A percentile compares a stretch with the other conserved stretches of the same genome.
Evolutionary conservation across 2,797 vertebrate species (phyloP).

Genomic region (Mus minutoides): DNA sequence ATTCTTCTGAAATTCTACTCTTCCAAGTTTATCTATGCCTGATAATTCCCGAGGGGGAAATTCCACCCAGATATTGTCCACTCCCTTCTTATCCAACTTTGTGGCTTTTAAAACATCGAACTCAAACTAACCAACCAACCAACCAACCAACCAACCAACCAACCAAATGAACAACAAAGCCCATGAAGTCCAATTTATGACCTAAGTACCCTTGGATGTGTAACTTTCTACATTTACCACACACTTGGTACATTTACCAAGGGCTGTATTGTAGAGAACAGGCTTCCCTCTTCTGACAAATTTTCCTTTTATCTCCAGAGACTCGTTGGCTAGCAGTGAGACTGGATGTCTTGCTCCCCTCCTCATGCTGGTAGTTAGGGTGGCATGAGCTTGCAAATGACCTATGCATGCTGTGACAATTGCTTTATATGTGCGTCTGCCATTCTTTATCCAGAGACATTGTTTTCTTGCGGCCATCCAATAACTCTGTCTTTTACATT

Average conservation of each 20-base stretch:
- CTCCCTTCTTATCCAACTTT: neutral
- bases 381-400: neutral
- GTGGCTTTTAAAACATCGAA: neutral
- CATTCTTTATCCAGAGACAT: neutral
- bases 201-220: neutral
- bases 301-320: neutral
- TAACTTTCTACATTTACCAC: neutral
- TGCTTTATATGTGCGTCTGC: neutral
- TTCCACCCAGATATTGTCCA: neutral
- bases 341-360: neutral
- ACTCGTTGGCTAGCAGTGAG: neutral
- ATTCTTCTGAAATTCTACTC: neutral
- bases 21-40: neutral
- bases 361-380: neutral
- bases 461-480: neutral
- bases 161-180: neutral
- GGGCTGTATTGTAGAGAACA: neutral
- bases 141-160: neutral
- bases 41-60: neutral
- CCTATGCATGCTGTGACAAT: neutral
- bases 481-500: neutral
- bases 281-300: neutral
- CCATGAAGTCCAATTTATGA: neutral
- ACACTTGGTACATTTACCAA: neutral
- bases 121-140: neutral